phyloP scores from a whole-genome alignment of 2,797 vertebrate genomes.

The Pteronotus mesoamericanus region DNA sequence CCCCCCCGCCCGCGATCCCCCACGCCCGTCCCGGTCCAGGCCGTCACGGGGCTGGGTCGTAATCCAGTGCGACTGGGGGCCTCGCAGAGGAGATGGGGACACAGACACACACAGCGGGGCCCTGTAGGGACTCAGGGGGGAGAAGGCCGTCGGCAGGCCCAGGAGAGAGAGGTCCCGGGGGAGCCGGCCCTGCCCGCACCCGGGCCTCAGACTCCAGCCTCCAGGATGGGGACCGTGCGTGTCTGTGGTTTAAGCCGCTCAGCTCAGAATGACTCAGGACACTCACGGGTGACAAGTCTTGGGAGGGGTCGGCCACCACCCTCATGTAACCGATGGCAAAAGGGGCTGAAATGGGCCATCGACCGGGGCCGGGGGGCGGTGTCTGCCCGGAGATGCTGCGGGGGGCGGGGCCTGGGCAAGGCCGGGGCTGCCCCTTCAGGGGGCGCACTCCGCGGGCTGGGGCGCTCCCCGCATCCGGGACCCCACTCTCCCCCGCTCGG shows the following conservation, averaged over 20 bases:
- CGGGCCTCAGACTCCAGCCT: background rate
- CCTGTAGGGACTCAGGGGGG: background rate
- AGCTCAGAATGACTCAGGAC: background rate
- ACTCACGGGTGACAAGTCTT: fast-evolving
- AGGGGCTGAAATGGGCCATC: fast-evolving
- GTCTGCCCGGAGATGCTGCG: fast-evolving
- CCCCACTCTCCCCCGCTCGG: background rate
- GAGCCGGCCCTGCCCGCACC: no score
- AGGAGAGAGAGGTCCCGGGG: background rate
- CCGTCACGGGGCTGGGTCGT: background rate
- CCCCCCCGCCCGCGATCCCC: no score
- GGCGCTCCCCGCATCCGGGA: background rate
- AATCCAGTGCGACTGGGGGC: fast-evolving
- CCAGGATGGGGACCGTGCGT: background rate
- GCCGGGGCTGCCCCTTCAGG: background rate
- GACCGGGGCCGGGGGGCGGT: fast-evolving
- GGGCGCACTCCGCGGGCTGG: fast-evolving
- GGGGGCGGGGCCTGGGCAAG: background rate
- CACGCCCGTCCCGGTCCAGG: background rate
- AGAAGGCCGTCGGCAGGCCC: background rate
- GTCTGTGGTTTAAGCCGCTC: fast-evolving
- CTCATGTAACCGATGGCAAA: background rate
- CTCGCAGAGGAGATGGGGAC: background rate
- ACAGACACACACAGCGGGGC: background rate
- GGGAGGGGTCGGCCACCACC: fast-evolving